Percentiles rank a stretch among this genome's conserved stretches.
phyloP scores from a whole-genome alignment of 2,888 invertebrate species.

The Mamestra brassicae region DNA sequence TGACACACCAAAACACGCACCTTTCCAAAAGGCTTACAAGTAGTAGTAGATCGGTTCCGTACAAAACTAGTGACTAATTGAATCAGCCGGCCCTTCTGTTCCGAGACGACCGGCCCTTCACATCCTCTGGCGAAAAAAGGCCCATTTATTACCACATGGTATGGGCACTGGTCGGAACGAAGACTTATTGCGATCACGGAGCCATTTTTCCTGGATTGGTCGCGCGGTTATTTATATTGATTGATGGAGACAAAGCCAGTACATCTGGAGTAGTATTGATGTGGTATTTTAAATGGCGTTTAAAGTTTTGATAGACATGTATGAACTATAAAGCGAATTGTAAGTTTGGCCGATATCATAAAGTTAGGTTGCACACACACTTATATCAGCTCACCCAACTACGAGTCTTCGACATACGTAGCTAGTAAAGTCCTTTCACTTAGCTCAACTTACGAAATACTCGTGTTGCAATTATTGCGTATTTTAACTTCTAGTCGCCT shows the following conservation, averaged over 20 bases:
- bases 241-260: constrained; percentile 47
- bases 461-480: neutral
- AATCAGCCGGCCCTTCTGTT: constrained; percentile 69
- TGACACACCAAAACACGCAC: constrained; percentile 37
- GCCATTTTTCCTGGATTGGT: constrained; percentile 61
- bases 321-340: too few species aligned
- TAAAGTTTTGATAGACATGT: neutral
- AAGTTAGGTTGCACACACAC: neutral
- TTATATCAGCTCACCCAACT: neutral
- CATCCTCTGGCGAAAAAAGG: constrained; percentile 60
- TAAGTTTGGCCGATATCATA: neutral
- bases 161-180: constrained; percentile 59
- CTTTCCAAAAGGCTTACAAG: constrained; percentile 61
- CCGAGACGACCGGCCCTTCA: constrained; percentile 48
- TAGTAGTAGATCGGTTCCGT: constrained; percentile 66
- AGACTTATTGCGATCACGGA: constrained; percentile 60
- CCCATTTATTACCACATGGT: constrained; percentile 63
- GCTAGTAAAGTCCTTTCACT: too few species aligned
- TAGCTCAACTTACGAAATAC: constrained; percentile 2
- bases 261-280: neutral
- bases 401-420: neutral
- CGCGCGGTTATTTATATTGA: constrained; percentile 58
- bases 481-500: neutral
- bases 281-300: constrained; percentile 10
- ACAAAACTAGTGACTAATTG: constrained; percentile 74